Percentiles rank a stretch among this genome's conserved stretches.
Conservation (phyloP, 2,888 invertebrate species). For the Germaria angustata region DNA sequence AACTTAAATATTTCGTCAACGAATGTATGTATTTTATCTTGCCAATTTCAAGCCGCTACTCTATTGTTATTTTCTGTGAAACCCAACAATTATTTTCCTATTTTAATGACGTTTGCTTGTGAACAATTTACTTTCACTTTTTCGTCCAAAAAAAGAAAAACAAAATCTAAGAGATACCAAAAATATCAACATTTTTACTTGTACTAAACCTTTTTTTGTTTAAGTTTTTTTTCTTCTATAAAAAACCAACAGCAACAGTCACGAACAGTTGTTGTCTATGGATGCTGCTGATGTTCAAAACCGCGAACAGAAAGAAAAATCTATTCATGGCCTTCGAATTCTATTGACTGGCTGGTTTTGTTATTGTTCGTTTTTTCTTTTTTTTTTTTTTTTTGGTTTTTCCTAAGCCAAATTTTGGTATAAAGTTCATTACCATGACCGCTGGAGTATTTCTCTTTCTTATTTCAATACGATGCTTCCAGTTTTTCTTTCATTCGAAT, state of each 20-base stretch:
- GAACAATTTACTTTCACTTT: conserved; percentile 46
- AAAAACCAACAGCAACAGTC: background rate
- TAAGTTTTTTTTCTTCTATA: background rate
- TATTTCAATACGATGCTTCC: conserved; percentile 6
- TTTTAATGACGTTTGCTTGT: conserved; percentile 22
- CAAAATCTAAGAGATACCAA: conserved; percentile 23
- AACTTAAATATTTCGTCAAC: conserved; percentile 22
- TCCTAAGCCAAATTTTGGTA: conserved; percentile 27
- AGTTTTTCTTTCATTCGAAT: background rate
- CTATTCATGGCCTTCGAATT: conserved; percentile 27
- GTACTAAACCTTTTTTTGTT: conserved; percentile 31
- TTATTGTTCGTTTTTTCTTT: background rate
- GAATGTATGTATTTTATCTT: too few relatives aligned
- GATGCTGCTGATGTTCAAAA: conserved; percentile 8
- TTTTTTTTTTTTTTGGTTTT: background rate
- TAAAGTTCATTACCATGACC: conserved; percentile 61
- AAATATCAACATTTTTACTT: background rate
- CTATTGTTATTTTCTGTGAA: background rate
- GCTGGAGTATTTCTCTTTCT: conserved; percentile 20
- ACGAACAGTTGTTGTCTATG: conserved; percentile 12
- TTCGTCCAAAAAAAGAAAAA: background rate
- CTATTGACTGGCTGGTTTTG: background rate
- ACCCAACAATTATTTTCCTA: conserved; percentile 37
- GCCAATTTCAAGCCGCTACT: conserved; percentile 30
- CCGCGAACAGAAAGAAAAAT: conserved; percentile 16